These are phyloP conservation scores for Drosophila lowei DNA, from an alignment of 1,140 invertebrate species.

Conservation along the genomic window DNA sequence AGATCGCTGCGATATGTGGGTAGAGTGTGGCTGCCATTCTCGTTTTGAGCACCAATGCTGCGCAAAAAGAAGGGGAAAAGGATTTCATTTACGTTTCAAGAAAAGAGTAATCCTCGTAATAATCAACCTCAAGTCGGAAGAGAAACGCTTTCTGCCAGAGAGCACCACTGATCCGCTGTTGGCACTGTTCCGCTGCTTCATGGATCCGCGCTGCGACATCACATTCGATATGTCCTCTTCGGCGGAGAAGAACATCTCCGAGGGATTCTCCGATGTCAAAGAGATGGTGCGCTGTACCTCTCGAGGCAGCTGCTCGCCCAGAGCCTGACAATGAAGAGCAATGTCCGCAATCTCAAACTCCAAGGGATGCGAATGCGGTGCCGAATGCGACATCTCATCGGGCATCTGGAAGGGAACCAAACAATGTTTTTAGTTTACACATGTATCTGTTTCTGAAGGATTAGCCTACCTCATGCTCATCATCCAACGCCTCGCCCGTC, in stretches of 20 bases:
- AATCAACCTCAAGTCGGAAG: constrained; percentile 83
- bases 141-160: constrained; percentile 84
- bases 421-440: background rate
- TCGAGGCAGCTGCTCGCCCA: constrained; percentile 65
- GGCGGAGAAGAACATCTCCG: constrained; percentile 95
- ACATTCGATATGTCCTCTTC: constrained; percentile 90
- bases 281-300: constrained; percentile 92
- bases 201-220: constrained; percentile 75
- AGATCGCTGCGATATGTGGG: constrained; percentile 85
- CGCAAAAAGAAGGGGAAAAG: constrained; percentile 17
- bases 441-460: background rate
- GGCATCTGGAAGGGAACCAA: constrained; percentile 58
- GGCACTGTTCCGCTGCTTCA: constrained; percentile 71
- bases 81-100: constrained; percentile 7
- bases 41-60: constrained; percentile 78
- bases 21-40: constrained; percentile 77
- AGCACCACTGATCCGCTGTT: constrained; percentile 71
- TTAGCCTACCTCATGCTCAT: constrained; percentile 68
- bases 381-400: constrained; percentile 84
- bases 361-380: constrained; percentile 82
- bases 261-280: constrained; percentile 94
- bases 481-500: constrained; percentile 85
- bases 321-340: constrained; percentile 50
- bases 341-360: constrained; percentile 81
- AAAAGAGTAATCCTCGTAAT: background rate